A percentile compares a stretch with the other conserved stretches of the same genome.
These are phyloP conservation scores for Drosophila melanica DNA, from an alignment of 1,140 invertebrate genomes.

Conservation along the genomic window DNA sequence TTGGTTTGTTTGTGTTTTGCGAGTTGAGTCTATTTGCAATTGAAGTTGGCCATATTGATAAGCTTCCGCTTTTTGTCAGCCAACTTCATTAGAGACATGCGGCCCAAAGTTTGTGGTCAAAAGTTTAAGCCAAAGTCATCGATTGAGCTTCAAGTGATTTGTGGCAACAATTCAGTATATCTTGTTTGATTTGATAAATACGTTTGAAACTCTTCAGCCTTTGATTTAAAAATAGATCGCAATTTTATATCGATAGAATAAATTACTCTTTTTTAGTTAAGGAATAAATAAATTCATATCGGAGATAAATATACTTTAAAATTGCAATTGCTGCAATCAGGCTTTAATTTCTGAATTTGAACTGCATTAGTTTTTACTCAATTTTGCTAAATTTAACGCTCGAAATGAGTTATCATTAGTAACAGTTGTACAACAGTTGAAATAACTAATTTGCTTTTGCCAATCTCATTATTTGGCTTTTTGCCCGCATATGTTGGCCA, in stretches of 20 bases:
- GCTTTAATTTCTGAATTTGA: too few species aligned
- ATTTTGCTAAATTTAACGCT: not conserved
- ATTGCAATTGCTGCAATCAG: too few species aligned
- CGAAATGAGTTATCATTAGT: conserved; percentile 6
- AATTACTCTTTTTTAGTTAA: too few species aligned
- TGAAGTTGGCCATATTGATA: conserved; percentile 76
- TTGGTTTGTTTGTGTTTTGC: conserved; percentile 62
- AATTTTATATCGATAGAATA: too few species aligned
- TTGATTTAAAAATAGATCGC: too few species aligned
- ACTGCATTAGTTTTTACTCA: not conserved
- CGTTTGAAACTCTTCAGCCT: too few species aligned
- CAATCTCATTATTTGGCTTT: conserved; percentile 29
- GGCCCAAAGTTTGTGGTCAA: conserved; percentile 47
- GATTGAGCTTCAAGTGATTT: conserved; percentile 30
- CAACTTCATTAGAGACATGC: conserved; percentile 64
- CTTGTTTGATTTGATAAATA: not conserved
- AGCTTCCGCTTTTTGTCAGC: conserved; percentile 51
- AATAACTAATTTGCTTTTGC: conserved; percentile 25
- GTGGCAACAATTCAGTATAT: conserved; percentile 13
- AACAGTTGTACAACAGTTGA: conserved; percentile 6
- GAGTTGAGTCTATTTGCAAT: conserved; percentile 45
- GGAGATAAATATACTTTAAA: too few species aligned
- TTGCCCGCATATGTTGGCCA: conserved; percentile 25
- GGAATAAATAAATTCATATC: too few species aligned
- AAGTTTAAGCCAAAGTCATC: conserved; percentile 30